A percentile compares a stretch with the other conserved stretches of the same genome.
Conservation (phyloP, 1,140 invertebrate species). For the Diabrotica undecimpunctata region DNA sequence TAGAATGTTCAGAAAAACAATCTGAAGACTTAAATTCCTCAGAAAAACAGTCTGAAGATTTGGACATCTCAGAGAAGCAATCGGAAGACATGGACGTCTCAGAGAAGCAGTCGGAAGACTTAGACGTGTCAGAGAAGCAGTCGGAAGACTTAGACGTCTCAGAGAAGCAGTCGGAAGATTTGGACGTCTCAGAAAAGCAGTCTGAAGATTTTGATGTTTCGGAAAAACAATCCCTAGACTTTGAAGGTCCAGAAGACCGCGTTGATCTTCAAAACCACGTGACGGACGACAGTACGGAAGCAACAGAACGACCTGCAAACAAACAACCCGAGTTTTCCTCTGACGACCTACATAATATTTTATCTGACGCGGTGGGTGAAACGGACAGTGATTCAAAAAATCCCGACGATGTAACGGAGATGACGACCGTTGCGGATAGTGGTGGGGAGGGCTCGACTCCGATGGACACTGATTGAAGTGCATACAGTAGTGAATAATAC, state of each 20-base stretch:
- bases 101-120: too few relatives aligned
- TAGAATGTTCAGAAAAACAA: too few relatives aligned
- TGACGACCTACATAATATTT: slow-evolving; percentile 9
- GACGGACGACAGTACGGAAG: not conserved
- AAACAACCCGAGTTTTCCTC: slow-evolving; percentile 1
- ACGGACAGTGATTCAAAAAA: not conserved
- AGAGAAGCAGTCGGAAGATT: too few relatives aligned
- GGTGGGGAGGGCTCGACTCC: not conserved
- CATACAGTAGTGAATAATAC: too few relatives aligned
- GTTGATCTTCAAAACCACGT: not conserved
- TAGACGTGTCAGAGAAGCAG: too few relatives aligned
- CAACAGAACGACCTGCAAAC: not conserved
- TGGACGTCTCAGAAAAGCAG: not conserved
- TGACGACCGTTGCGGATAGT: not conserved
- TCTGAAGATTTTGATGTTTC: not conserved
- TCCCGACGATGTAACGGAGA: slow-evolving; percentile 1
- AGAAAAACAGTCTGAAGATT: too few relatives aligned
- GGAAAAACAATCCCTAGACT: not conserved
- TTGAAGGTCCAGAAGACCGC: not conserved
- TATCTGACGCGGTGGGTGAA: slow-evolving; percentile 14
- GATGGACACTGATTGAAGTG: not conserved
- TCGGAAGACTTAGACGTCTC: too few relatives aligned
- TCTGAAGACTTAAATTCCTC: too few relatives aligned
- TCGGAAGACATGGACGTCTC: too few relatives aligned
- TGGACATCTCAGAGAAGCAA: too few relatives aligned